Conservation (phyloP, 64 coral and sea anemone species). For the Pocillopora damicornis region DNA sequence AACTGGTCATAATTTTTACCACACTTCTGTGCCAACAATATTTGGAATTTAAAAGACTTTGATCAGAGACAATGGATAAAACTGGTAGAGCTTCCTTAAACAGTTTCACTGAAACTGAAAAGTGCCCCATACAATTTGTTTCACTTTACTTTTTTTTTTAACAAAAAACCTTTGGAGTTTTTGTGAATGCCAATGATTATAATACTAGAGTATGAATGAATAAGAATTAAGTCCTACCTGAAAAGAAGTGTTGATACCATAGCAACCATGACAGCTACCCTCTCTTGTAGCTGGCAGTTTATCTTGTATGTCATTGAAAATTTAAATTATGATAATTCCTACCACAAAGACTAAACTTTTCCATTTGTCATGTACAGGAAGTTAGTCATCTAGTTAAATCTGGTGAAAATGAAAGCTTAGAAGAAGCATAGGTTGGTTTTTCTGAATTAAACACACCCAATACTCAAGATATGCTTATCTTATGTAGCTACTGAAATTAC, state of each 20-base stretch:
- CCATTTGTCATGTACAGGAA: not conserved
- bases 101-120: not conserved
- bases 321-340: not conserved
- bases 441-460: not conserved
- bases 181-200: not conserved
- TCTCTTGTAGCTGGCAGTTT: not conserved
- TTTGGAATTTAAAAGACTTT: too few species aligned
- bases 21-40: too few species aligned
- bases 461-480: not conserved
- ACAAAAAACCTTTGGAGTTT: not conserved
- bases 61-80: too few species aligned
- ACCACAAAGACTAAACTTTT: not conserved
- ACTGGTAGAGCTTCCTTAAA: not conserved
- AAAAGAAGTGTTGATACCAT: constrained; percentile 3
- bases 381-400: not conserved
- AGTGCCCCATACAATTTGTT: not conserved
- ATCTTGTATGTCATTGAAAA: not conserved
- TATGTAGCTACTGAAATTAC: too few species aligned
- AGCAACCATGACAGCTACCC: constrained; percentile 2
- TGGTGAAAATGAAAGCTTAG: not conserved
- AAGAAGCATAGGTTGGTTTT: not conserved
- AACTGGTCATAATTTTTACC: too few species aligned
- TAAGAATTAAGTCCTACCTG: not conserved
- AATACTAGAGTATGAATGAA: not conserved
- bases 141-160: not conserved